Percentiles rank a stretch among this genome's conserved stretches.
Conservation (phyloP, 2,113 vertebrate genomes). For the Galeopterus variegatus region DNA sequence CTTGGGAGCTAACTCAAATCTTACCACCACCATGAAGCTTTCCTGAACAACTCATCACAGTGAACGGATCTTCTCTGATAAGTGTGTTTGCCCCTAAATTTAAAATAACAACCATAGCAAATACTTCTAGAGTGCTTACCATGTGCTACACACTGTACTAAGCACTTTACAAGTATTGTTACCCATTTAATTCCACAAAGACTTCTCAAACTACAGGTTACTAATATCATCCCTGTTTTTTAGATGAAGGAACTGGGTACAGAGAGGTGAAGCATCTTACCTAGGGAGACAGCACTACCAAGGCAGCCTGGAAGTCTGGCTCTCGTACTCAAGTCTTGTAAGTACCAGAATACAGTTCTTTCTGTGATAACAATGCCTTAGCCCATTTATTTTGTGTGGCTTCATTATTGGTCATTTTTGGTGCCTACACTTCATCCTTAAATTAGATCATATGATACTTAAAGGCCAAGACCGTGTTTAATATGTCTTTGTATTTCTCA, state of each 20-base stretch:
- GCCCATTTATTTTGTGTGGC: neutral
- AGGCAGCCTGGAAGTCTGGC: neutral
- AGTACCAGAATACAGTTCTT: neutral
- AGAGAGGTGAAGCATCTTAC: neutral
- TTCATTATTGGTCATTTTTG: neutral
- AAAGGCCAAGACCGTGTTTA: neutral
- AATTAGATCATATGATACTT: neutral
- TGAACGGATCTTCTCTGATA: neutral
- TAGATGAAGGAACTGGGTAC: neutral
- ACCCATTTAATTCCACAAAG: neutral
- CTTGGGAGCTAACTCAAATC: neutral
- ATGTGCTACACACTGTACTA: neutral
- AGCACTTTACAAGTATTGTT: neutral
- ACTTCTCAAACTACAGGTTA: neutral
- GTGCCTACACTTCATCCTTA: neutral
- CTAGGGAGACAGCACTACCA: neutral
- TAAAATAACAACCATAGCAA: neutral
- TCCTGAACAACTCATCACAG: neutral
- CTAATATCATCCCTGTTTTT: neutral
- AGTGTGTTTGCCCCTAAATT: neutral
- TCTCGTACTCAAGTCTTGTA: neutral
- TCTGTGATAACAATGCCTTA: neutral
- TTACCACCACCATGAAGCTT: neutral
- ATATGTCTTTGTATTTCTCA: neutral
- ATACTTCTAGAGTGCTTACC: neutral